Evolutionary conservation across 2,888 invertebrate species (phyloP).

Genomic region (Ferdinandea cuprea): DNA sequence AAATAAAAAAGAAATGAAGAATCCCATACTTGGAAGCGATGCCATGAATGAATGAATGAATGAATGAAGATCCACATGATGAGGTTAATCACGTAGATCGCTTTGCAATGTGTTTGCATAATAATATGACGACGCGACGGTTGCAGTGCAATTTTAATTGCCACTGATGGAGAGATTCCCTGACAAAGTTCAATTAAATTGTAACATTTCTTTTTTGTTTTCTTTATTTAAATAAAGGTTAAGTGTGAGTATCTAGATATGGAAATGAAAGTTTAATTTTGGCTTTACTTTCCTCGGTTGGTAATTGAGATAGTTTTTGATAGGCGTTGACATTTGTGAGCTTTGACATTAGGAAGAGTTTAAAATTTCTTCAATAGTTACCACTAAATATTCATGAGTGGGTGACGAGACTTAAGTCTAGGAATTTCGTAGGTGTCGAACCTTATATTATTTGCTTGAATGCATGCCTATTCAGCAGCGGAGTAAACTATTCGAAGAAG

Average conservation of each 20-base stretch:
- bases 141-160: constrained; percentile 7
- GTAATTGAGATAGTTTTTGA: too few species aligned
- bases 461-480: too few species aligned
- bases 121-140: constrained; percentile 3
- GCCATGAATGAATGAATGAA: too few species aligned
- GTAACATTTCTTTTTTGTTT: not conserved
- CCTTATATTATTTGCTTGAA: too few species aligned
- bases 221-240: not conserved
- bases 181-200: constrained; percentile 12
- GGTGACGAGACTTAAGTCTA: too few species aligned
- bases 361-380: too few species aligned
- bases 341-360: too few species aligned
- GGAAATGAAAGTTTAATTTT: not conserved
- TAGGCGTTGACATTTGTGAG: too few species aligned
- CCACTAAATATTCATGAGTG: too few species aligned
- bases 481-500: too few species aligned
- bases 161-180: not conserved
- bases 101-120: constrained; percentile 30
- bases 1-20: constrained; percentile 25
- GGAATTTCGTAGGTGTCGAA: too few species aligned
- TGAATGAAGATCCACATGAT: constrained; percentile 41
- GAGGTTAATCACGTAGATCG: constrained; percentile 31
- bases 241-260: not conserved
- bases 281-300: too few species aligned
- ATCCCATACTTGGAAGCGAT: not conserved